Conservation (phyloP, 2,888 invertebrate genomes). For the Epirrita christyi region DNA sequence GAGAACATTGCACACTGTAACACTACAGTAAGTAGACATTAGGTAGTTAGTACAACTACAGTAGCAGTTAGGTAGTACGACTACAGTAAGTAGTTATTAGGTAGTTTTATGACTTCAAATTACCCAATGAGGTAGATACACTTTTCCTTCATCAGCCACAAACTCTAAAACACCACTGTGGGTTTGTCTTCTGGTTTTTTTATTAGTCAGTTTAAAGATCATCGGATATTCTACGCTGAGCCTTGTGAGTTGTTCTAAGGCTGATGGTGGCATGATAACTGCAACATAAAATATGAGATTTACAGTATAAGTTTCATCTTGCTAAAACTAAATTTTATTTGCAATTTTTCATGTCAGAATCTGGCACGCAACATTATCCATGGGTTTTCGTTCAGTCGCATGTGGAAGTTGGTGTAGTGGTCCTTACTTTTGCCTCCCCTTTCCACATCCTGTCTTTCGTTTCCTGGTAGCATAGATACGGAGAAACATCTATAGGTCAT, state of each 20-base stretch:
- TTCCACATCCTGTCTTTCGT: conserved; percentile 97
- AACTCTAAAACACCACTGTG: conserved; percentile 99
- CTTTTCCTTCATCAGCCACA: conserved; percentile 99
- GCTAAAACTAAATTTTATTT: too few species aligned
- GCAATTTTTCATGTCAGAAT: too few species aligned
- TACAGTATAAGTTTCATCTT: neutral
- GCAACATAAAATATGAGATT: conserved; percentile 54
- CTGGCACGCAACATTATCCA: too few species aligned
- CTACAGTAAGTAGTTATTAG: conserved; percentile 3
- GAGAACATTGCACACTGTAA: too few species aligned
- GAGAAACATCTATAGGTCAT: conserved; percentile 96
- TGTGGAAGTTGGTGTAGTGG: neutral
- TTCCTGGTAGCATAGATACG: conserved; percentile 97
- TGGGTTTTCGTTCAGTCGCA: too few species aligned
- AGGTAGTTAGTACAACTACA: too few species aligned
- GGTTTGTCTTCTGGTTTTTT: conserved; percentile 92
- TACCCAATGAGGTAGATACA: conserved; percentile 99
- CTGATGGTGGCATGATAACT: conserved; percentile 99
- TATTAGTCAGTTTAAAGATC: conserved; percentile 97
- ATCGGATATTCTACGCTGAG: conserved; percentile 99
- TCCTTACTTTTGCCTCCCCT: conserved; percentile 97
- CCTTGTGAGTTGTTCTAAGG: conserved; percentile 95
- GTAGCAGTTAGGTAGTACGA: too few species aligned
- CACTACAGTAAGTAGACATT: too few species aligned
- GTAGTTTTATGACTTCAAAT: too few species aligned